These are phyloP conservation scores for Petrocephalus zakoni DNA, from an alignment of 2,113 vertebrate species.

Conservation along the genomic window DNA sequence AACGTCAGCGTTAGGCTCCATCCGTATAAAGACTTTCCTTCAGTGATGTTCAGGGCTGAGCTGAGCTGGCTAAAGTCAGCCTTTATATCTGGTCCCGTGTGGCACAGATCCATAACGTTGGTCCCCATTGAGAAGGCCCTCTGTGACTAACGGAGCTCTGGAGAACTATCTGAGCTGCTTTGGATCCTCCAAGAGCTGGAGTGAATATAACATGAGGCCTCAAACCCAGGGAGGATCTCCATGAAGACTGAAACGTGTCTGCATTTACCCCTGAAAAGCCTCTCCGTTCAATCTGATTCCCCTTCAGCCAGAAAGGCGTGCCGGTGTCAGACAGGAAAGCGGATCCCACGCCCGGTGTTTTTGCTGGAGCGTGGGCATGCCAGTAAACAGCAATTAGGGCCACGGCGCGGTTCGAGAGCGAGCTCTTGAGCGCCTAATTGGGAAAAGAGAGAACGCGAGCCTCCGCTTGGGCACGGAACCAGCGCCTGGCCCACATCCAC, in stretches of 20 bases:
- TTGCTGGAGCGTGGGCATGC: background rate
- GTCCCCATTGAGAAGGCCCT: background rate
- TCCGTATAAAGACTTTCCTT: background rate
- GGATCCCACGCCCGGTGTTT: background rate
- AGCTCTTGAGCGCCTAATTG: background rate
- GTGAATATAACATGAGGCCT: background rate
- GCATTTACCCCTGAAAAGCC: background rate
- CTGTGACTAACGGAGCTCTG: background rate
- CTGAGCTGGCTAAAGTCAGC: background rate
- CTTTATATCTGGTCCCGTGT: background rate
- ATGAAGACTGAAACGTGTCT: background rate
- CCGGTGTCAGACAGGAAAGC: background rate
- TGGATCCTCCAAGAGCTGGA: background rate
- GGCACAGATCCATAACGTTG: background rate
- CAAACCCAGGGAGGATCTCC: background rate
- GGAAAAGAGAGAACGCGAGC: background rate
- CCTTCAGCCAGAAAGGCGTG: background rate
- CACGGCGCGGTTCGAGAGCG: background rate
- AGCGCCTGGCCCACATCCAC: background rate
- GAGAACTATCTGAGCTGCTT: background rate
- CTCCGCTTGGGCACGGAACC: background rate
- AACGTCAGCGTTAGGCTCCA: background rate
- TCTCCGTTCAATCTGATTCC: background rate
- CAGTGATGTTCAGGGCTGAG: background rate
- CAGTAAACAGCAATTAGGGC: slow-evolving; percentile 5